phyloP scores from a whole-genome alignment of 2,888 invertebrate species.

The Cremastinae sp. region DNA sequence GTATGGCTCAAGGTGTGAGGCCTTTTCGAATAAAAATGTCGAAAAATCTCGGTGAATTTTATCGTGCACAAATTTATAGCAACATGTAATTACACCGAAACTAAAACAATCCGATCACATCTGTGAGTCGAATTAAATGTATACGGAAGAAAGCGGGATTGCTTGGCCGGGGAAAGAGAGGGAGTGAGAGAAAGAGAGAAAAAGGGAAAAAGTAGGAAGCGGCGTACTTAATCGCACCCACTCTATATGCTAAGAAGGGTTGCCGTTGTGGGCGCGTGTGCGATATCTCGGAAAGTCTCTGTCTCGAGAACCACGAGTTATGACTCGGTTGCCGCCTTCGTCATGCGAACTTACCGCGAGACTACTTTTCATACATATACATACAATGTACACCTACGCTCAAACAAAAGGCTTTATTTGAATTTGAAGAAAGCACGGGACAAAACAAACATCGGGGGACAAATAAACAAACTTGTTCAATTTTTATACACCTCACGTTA shows the following conservation, averaged over 20 bases:
- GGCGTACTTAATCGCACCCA: constrained; percentile 67
- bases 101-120: constrained; percentile 67
- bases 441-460: not conserved
- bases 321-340: constrained; percentile 78
- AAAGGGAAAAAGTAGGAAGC: constrained; percentile 47
- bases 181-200: not conserved
- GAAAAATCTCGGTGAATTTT: not conserved
- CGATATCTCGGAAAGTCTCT: constrained; percentile 74
- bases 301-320: constrained; percentile 73
- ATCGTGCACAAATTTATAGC: constrained; percentile 37
- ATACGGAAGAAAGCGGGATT: constrained; percentile 60
- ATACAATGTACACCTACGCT: constrained; percentile 25
- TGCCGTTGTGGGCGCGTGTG: constrained; percentile 68
- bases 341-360: constrained; percentile 73
- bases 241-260: constrained; percentile 78
- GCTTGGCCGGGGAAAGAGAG: constrained; percentile 53
- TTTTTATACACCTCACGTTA: not conserved
- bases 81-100: constrained; percentile 68
- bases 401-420: constrained; percentile 26
- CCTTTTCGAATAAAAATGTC: not conserved
- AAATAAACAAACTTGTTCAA: not conserved
- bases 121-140: constrained; percentile 68
- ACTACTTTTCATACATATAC: constrained; percentile 48
- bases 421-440: not conserved
- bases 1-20: not conserved